Evolutionary conservation across 2,888 invertebrate genomes (phyloP).

Genomic region (Lycophotia porphyrea): DNA sequence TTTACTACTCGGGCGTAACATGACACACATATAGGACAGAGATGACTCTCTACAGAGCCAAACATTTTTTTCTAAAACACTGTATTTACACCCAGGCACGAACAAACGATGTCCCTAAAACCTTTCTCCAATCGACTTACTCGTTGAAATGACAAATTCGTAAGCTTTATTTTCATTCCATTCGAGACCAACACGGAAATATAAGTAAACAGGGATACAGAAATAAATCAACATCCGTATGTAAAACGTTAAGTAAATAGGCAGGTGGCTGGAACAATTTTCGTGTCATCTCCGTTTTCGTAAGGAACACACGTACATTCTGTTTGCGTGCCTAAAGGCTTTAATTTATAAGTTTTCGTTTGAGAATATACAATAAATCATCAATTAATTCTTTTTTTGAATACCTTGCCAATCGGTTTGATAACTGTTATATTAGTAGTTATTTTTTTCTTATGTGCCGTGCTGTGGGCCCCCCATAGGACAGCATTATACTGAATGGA

Average conservation of each 20-base stretch:
- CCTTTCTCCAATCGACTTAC: slow-evolving; percentile 47
- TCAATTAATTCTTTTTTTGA: background rate
- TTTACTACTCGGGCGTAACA: background rate
- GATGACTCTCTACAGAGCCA: background rate
- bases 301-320: slow-evolving; percentile 20
- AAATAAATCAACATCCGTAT: slow-evolving; percentile 57
- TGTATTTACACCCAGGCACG: background rate
- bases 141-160: slow-evolving; percentile 44
- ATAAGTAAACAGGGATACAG: slow-evolving; percentile 52
- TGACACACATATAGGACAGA: too few species aligned
- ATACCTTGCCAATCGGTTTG: background rate
- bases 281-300: slow-evolving; percentile 9
- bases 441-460: background rate
- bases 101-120: slow-evolving; percentile 18
- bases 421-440: background rate
- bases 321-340: background rate
- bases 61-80: background rate
- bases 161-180: slow-evolving; percentile 55
- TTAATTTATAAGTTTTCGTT: slow-evolving; percentile 24
- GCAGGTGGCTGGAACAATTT: slow-evolving; percentile 22
- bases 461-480: background rate
- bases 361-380: slow-evolving; percentile 9
- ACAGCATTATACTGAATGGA: background rate
- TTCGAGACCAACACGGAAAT: slow-evolving; percentile 46
- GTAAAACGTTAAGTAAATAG: slow-evolving; percentile 49